A percentile compares a stretch with the other conserved stretches of the same genome.
These are phyloP conservation scores for Cotesia glomerata DNA, from an alignment of 1,140 invertebrate genomes.

Conservation along the genomic window DNA sequence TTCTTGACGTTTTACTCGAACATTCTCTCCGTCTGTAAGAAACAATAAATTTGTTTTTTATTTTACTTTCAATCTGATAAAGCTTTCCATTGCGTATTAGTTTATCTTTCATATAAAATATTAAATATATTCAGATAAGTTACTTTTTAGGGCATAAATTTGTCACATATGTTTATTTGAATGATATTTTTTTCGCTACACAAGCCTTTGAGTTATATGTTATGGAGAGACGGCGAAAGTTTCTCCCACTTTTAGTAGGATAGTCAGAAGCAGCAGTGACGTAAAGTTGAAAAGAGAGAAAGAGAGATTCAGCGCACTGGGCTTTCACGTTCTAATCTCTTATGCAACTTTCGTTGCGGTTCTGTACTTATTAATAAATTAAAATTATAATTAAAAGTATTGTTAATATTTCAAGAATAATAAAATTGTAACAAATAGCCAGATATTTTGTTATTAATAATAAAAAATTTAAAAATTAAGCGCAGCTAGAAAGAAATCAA, in stretches of 20 bases:
- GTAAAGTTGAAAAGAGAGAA: slow-evolving; percentile 56
- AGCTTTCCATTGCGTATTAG: too few species aligned
- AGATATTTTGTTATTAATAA: not conserved
- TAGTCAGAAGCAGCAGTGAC: slow-evolving; percentile 44
- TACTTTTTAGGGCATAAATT: not conserved
- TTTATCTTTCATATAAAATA: not conserved
- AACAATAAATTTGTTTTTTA: not conserved
- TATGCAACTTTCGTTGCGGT: slow-evolving; percentile 55
- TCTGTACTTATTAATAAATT: not conserved
- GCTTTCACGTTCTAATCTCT: slow-evolving; percentile 64
- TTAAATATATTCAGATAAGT: too few species aligned
- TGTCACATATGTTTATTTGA: slow-evolving; percentile 16
- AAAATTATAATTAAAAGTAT: not conserved
- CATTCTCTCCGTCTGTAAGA: slow-evolving; percentile 41
- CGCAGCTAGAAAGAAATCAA: not conserved
- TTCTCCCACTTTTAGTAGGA: slow-evolving; percentile 33
- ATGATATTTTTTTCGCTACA: slow-evolving; percentile 8
- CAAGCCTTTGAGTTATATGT: not conserved
- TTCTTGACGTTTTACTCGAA: slow-evolving; percentile 63
- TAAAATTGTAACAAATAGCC: not conserved
- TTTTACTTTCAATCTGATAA: not conserved
- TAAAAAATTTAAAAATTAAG: not conserved
- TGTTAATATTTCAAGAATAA: not conserved
- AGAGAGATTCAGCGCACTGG: slow-evolving; percentile 40
- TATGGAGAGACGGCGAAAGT: slow-evolving; percentile 52